These are phyloP conservation scores for Leucoma salicis DNA, from an alignment of 2,888 invertebrate species.

Conservation along the genomic window DNA sequence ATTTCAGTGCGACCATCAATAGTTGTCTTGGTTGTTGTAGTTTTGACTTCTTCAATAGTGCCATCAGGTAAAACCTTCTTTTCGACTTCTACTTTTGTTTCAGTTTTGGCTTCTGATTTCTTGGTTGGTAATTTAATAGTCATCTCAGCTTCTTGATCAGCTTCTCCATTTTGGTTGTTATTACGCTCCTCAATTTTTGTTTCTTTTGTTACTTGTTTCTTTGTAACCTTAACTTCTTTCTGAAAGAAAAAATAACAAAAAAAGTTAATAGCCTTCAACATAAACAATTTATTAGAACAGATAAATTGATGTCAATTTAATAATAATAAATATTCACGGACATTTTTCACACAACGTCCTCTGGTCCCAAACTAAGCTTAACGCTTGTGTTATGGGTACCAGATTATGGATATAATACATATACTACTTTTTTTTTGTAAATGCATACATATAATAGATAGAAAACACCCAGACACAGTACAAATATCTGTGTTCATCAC, in stretches of 20 bases:
- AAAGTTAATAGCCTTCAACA: background rate
- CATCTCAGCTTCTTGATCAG: constrained; percentile 56
- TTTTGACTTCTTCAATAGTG: constrained; percentile 65
- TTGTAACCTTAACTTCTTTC: constrained; percentile 63
- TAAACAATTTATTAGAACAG: constrained; percentile 11
- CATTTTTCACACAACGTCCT: too few relatives aligned
- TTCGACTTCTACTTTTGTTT: constrained; percentile 69
- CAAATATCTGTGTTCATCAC: too few relatives aligned
- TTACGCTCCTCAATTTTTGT: constrained; percentile 55
- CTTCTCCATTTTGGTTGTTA: constrained; percentile 62
- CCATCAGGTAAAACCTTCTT: constrained; percentile 68
- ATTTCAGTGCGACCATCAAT: constrained; percentile 72
- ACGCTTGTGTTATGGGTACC: too few relatives aligned
- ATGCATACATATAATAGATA: too few relatives aligned
- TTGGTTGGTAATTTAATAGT: constrained; percentile 66
- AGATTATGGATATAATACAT: too few relatives aligned
- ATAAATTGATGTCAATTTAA: too few relatives aligned
- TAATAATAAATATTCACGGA: too few relatives aligned
- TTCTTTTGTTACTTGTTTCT: constrained; percentile 58
- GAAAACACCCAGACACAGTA: too few relatives aligned
- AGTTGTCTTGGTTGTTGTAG: constrained; percentile 70
- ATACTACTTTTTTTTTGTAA: too few relatives aligned
- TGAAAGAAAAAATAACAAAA: constrained; percentile 44
- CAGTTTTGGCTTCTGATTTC: constrained; percentile 67
- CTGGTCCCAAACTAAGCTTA: too few relatives aligned